Evolutionary conservation across 2,888 invertebrate genomes (phyloP).

Genomic region (Allygus modestus): DNA sequence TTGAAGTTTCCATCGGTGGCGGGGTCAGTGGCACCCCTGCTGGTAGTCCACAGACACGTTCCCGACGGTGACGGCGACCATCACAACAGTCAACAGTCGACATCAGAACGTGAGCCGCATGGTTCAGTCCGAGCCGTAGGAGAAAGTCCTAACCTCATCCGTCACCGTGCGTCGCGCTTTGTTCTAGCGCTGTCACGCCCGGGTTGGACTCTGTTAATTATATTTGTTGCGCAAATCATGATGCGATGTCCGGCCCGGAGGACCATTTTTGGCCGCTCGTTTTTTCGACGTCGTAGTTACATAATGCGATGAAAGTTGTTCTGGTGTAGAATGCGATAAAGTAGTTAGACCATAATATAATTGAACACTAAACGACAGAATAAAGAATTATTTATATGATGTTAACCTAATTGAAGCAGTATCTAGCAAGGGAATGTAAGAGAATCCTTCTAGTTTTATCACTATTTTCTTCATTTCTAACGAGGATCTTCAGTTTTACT

Average conservation of each 20-base stretch:
- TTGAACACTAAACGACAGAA: too few species aligned
- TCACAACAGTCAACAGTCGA: not conserved
- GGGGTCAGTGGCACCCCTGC: too few species aligned
- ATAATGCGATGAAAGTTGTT: not conserved
- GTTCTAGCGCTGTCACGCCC: constrained; percentile 34
- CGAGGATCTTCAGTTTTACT: too few species aligned
- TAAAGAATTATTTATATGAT: too few species aligned
- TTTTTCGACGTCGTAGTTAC: not conserved
- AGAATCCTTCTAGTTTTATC: too few species aligned
- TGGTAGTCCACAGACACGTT: not conserved
- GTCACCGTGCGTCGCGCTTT: constrained; percentile 1
- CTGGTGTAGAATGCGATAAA: too few species aligned
- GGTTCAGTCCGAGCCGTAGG: not conserved
- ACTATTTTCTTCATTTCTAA: too few species aligned
- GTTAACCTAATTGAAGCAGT: too few species aligned
- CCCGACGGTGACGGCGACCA: not conserved
- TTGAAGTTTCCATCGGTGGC: too few species aligned
- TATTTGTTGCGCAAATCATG: constrained; percentile 43
- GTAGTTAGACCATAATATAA: too few species aligned
- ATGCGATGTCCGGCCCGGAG: constrained; percentile 19
- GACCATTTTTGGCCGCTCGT: not conserved
- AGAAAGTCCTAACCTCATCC: constrained; percentile 4
- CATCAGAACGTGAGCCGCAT: not conserved
- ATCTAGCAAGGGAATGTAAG: too few species aligned
- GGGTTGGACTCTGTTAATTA: constrained; percentile 11